Evolutionary conservation across 2,888 invertebrate genomes (phyloP), one percentile per base, ranked within the genome.

Genomic region (Drosophila niveifrons): DNA sequence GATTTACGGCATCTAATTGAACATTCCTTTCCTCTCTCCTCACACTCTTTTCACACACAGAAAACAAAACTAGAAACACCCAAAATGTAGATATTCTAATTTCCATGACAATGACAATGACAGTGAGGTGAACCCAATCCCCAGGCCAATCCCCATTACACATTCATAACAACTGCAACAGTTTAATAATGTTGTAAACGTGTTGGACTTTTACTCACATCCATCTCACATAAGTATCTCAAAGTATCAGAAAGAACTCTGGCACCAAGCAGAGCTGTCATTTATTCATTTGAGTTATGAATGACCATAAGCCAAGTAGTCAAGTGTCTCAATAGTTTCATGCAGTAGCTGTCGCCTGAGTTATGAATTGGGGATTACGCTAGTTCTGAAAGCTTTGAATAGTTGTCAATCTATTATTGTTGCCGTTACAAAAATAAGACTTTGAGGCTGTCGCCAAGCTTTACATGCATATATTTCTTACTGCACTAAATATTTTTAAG

Each of bases 51-150:
- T 4, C 66, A 73, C 82, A 73, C 79, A 76, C 76, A 67, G 65
- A 57, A 64, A 65, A 62, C 52, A 61, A 58, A 44, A 51, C 36
- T 28, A 36, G n/a, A 36, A 36, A 31, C 31, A 28, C 61, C 28
- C 64, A 66, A 65, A 56, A 70, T 73, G 66, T 73, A 73, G 31
- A 64, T 72, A 39, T 58, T 66, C 65, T 57, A 50, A 77, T 80
- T 82, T 79, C 52, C 62, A 77, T 77, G 50, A 80, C 77, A 80
- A 82, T 82, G 61, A 59, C 47, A 52, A 52, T 56, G 39, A 41
- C 36, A 36, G n/a, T 51, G 53, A 41, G 55, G 70, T 55, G 7
- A 56, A 39, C 41, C 36, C 23, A n/a, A 55, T 31, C 28, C n/a
- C 36, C 36, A 36, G 6, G n/a, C 34, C 34, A 23, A 44, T 44